Base-by-base conservation (phyloP, 2,888 invertebrate genomes). In the Philhelius pedissequus region DNA sequence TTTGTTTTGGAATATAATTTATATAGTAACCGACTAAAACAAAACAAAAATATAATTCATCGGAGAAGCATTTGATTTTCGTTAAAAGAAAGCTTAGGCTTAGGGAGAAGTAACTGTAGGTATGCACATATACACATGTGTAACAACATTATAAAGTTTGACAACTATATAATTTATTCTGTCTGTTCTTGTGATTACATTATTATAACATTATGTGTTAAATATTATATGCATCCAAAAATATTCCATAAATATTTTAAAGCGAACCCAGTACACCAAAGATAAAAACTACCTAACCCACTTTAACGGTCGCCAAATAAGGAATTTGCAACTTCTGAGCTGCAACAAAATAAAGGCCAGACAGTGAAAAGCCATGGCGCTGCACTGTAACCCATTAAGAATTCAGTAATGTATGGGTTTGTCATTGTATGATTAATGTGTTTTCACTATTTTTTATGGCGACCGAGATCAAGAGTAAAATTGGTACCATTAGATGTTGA, bases 291-390 rank as follows among this genome's bases (percentile, higher is more conserved):
- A 54, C 43, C 38, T 15, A 70, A 78, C 71, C 71, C n/a, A 71
- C 38, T 48, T 77, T 35, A 11, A 6, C 20, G 20, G 54, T 64
- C 54, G 32, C 69, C 70, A 70, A 77, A 77, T 77, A 56, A 54
- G 77, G 77, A 77, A 70, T 56, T 77, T 70, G 52, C 70, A 69
- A 70, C 77, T 69, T 30, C 30, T 54, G 18, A 27, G 32, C 25
- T 40, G 35, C 45, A n/a, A 52, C 0, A 45, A 20, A 62, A 62
- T 32, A 9, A 7, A 38, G 38, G 68, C 75, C 50, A 62, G 60
- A 60, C 20, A 9, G 7, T 48, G 6, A 25, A n/a, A 48, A 7
- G 48, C 11, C 20, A 8, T 1, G 45, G 1, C 27, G 8, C 7
- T 15, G 18, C 35, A 11, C 35, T 3, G 4, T 4, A 18, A 9